Evolutionary conservation across 2,888 invertebrate species (phyloP).

Genomic region (Noctua janthe): DNA sequence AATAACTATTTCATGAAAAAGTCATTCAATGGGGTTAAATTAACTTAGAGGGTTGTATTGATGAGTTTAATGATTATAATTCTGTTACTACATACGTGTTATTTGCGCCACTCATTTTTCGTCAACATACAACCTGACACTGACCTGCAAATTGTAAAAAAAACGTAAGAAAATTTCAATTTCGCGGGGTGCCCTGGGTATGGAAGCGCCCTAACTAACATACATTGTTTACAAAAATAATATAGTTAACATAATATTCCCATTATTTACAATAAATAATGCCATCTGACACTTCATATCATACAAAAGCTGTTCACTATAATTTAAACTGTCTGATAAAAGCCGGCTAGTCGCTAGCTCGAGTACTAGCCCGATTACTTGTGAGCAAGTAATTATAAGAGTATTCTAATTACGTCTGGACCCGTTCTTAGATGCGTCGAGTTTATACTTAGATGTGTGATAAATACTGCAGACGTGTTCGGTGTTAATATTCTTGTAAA

Average conservation of each 20-base stretch:
- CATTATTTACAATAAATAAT: conserved; percentile 12
- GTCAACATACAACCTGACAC: no score
- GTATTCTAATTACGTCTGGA: conserved; percentile 58
- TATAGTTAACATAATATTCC: background rate
- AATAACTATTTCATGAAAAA: no score
- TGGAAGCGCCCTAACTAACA: no score
- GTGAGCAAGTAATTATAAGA: conserved; percentile 50
- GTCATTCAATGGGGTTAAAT: no score
- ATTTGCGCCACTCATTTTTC: no score
- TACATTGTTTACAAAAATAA: no score
- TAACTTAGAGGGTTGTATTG: no score
- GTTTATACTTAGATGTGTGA: conserved; percentile 22
- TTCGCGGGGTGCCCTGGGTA: no score
- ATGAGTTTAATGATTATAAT: no score
- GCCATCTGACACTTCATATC: conserved; percentile 1
- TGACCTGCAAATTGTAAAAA: no score
- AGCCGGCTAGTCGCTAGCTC: conserved; percentile 20
- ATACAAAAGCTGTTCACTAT: conserved; percentile 10
- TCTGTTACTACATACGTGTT: no score
- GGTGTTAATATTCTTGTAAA: conserved; percentile 27
- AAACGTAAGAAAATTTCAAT: no score
- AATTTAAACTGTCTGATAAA: conserved; percentile 48
- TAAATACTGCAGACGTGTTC: conserved; percentile 31
- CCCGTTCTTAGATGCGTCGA: conserved; percentile 43
- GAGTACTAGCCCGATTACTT: conserved; percentile 34